phyloP scores from a whole-genome alignment of 2,113 vertebrate genomes.

The Otolemur garnettii region DNA sequence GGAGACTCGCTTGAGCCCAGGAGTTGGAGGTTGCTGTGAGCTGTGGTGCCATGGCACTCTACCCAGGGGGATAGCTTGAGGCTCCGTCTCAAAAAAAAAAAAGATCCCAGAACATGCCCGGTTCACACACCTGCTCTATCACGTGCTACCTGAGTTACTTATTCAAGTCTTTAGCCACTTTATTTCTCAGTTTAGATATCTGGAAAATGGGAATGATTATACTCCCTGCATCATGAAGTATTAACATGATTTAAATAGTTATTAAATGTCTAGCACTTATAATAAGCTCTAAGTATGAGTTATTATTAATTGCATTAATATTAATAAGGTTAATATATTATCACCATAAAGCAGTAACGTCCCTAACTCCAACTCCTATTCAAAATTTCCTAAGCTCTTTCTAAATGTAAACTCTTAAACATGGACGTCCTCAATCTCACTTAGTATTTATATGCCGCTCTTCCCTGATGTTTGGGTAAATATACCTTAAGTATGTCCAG shows the following conservation, averaged over 20 bases:
- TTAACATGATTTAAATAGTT: not conserved
- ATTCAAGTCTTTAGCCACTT: not conserved
- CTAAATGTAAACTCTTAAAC: not conserved
- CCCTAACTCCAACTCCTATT: not conserved
- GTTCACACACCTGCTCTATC: not conserved
- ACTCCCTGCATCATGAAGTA: not conserved
- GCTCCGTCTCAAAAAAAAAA: too few species aligned
- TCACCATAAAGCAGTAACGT: not conserved
- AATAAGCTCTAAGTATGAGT: not conserved
- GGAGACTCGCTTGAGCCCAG: too few species aligned
- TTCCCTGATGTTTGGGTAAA: not conserved
- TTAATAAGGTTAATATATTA: not conserved
- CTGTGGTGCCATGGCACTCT: too few species aligned
- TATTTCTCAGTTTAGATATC: not conserved
- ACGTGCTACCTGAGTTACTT: too few species aligned
- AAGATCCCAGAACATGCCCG: not conserved
- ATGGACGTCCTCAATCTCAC: not conserved
- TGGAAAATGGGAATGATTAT: not conserved
- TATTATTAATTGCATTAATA: conserved; percentile 7
- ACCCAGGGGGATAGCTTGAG: too few species aligned
- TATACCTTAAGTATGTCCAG: not conserved
- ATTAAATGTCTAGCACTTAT: not conserved
- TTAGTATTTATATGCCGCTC: not conserved
- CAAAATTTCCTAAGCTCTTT: not conserved
- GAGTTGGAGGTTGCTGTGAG: too few species aligned